Evolutionary conservation across 2,113 vertebrate species (phyloP).

Genomic region (Amphilophus citrinellus): DNA sequence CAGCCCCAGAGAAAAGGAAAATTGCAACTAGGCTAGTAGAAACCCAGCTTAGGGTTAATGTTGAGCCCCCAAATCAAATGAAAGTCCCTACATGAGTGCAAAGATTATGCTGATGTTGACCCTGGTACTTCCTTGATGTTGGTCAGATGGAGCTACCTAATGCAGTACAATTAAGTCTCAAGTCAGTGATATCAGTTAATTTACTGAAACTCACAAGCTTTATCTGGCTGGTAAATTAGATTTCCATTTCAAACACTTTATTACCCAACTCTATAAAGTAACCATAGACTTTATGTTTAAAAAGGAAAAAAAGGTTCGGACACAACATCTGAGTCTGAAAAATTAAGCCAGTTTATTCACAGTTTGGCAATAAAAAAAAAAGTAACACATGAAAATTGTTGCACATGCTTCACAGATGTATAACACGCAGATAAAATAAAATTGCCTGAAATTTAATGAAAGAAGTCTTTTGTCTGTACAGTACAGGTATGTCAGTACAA

Average conservation of each 20-base stretch:
- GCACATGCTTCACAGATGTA: neutral
- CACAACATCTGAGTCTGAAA: neutral
- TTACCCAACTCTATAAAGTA: neutral
- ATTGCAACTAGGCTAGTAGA: neutral
- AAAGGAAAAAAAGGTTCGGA: neutral
- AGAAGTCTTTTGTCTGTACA: neutral
- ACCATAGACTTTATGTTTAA: neutral
- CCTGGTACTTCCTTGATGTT: neutral
- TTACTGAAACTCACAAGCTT: neutral
- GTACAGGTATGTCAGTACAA: neutral
- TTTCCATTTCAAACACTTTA: neutral
- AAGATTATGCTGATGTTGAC: fast-evolving
- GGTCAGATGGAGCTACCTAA: neutral
- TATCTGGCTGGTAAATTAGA: neutral
- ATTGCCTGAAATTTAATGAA: neutral
- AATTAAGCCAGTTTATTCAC: neutral
- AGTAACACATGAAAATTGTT: neutral
- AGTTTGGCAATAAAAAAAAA: neutral
- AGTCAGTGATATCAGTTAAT: neutral
- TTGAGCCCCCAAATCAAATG: neutral
- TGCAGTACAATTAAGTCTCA: too few species aligned
- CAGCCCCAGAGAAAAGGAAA: neutral
- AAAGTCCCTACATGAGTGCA: neutral
- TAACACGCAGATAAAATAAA: neutral
- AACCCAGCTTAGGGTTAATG: neutral